A percentile compares a stretch with the other conserved stretches of the same genome.
Conservation (phyloP, 2,797 vertebrate genomes). For the Meriones psammophilus region DNA sequence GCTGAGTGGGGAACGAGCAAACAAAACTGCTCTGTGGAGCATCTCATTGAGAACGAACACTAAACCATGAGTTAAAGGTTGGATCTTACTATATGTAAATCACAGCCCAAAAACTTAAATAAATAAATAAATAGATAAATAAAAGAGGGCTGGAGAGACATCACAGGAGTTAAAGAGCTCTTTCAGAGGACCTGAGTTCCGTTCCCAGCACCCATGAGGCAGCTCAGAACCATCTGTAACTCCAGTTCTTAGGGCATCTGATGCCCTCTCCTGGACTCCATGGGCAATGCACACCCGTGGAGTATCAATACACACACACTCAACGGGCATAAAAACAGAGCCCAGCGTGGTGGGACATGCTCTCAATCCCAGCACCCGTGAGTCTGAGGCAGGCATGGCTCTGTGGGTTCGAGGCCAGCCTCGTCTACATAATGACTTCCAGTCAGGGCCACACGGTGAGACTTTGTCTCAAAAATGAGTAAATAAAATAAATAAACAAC, state of each 20-base stretch:
- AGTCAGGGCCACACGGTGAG: neutral
- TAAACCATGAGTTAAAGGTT: neutral
- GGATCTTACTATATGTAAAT: neutral
- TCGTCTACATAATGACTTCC: neutral
- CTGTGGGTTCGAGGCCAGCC: neutral
- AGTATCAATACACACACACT: neutral
- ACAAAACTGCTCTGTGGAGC: neutral
- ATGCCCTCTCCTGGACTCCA: neutral
- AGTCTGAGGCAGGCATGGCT: neutral
- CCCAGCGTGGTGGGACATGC: neutral
- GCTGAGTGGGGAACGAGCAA: constrained; percentile 70
- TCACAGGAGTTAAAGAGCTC: neutral
- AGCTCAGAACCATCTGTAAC: neutral
- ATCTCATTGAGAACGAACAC: neutral
- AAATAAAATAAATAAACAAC: neutral
- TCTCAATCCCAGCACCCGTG: neutral
- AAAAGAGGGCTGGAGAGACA: neutral
- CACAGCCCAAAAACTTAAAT: neutral
- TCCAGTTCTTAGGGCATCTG: neutral
- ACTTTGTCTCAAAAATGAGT: neutral
- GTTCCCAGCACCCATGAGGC: neutral
- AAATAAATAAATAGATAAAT: neutral
- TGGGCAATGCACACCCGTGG: neutral
- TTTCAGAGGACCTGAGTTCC: neutral
- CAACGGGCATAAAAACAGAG: neutral